A percentile compares a stretch with the other conserved stretches of the same genome.
phyloP scores from a whole-genome alignment of 1,140 invertebrate genomes.

The Chrysomallon squamiferum region DNA sequence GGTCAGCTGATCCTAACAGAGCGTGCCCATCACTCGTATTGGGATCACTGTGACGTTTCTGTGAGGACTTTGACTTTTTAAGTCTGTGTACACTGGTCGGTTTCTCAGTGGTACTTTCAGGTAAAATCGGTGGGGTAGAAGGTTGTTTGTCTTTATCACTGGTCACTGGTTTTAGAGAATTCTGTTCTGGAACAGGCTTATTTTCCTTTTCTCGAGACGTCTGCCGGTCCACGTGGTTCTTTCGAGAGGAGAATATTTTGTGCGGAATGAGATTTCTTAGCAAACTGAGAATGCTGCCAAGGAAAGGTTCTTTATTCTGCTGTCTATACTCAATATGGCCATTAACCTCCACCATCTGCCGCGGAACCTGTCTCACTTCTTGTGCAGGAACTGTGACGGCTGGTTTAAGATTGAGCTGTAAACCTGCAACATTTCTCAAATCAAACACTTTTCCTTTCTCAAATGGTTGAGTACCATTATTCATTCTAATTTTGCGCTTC shows the following conservation, averaged over 20 bases:
- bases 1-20: background rate
- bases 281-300: conserved; percentile 28
- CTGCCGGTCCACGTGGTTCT: conserved; percentile 5
- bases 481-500: conserved; percentile 44
- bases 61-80: conserved; percentile 29
- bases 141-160: conserved; percentile 26
- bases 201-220: conserved; percentile 9
- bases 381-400: conserved; percentile 1
- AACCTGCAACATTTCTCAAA: conserved; percentile 52
- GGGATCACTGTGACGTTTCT: conserved; percentile 25
- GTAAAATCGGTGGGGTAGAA: background rate
- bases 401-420: conserved; percentile 15
- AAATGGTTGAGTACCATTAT: conserved; percentile 42
- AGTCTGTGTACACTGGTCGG: conserved; percentile 20
- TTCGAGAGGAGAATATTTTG: conserved; percentile 8
- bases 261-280: conserved; percentile 25
- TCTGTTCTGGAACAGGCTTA: conserved; percentile 1
- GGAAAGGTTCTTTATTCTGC: conserved; percentile 26
- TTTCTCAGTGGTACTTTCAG: conserved; percentile 31
- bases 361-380: background rate
- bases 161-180: background rate
- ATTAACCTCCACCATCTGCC: conserved; percentile 33
- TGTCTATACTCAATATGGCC: conserved; percentile 41
- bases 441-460: conserved; percentile 61
- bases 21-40: background rate